phyloP scores from a whole-genome alignment of 1,140 invertebrate genomes.

The Anastrepha ludens region DNA sequence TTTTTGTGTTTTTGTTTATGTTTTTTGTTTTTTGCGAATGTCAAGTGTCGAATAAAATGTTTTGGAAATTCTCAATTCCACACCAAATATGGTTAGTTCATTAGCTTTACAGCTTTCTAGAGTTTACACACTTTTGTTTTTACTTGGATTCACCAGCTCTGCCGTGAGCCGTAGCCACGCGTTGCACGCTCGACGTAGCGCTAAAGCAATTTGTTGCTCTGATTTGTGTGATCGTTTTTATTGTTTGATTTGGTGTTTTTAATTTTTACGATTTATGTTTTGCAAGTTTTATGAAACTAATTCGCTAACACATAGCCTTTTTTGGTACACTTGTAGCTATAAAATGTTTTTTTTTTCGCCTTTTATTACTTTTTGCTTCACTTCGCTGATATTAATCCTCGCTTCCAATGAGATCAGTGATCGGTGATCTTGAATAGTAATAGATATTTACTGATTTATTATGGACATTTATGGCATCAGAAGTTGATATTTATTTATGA shows the following conservation, averaged over 20 bases:
- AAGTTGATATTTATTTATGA: too few relatives aligned
- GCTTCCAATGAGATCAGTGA: too few relatives aligned
- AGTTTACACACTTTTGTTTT: constrained; percentile 43
- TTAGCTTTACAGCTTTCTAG: constrained; percentile 22
- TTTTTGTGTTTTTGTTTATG: background rate
- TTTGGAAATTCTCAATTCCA: background rate
- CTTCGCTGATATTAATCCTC: too few relatives aligned
- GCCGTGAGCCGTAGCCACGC: constrained; percentile 10
- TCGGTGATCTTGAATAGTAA: too few relatives aligned
- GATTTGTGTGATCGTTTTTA: constrained; percentile 37
- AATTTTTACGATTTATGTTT: constrained; percentile 32
- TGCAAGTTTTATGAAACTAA: constrained; percentile 1
- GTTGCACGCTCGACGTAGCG: constrained; percentile 3
- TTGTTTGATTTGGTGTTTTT: constrained; percentile 4
- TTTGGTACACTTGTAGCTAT: constrained; percentile 19
- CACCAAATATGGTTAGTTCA: constrained; percentile 44
- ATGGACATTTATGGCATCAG: too few relatives aligned
- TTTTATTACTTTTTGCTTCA: background rate
- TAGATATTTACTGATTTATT: too few relatives aligned
- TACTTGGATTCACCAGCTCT: background rate
- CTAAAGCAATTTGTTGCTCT: background rate
- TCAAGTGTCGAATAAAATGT: background rate
- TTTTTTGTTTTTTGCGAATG: background rate
- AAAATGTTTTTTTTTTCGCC: background rate
- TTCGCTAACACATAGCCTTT: constrained; percentile 11